phyloP scores from a whole-genome alignment of 2,113 vertebrate genomes.

The Ancistrus triradiatus region DNA sequence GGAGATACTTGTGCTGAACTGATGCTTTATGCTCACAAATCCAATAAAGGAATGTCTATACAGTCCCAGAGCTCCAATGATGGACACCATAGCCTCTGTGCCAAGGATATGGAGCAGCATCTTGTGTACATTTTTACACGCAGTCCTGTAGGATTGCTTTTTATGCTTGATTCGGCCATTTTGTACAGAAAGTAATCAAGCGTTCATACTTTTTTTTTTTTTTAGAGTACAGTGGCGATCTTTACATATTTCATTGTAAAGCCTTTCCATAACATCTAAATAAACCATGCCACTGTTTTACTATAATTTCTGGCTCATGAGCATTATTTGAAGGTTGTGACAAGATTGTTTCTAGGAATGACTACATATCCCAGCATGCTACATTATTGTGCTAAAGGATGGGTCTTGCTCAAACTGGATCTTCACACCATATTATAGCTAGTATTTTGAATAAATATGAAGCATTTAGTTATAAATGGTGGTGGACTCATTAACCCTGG shows the following conservation, averaged over 20 bases:
- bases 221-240: constrained; percentile 23
- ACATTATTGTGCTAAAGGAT: too few species aligned
- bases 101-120: constrained; percentile 45
- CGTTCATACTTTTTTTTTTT: constrained; percentile 45
- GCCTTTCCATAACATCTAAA: constrained; percentile 16
- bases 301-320: constrained; percentile 5
- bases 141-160: constrained; percentile 45
- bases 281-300: constrained; percentile 34
- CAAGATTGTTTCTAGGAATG: too few species aligned
- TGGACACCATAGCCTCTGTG: constrained; percentile 48
- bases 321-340: not conserved
- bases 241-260: not conserved
- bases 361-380: too few species aligned
- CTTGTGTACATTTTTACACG: constrained; percentile 56
- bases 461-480: too few species aligned
- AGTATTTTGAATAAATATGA: too few species aligned
- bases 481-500: too few species aligned
- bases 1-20: constrained; percentile 61
- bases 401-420: too few species aligned
- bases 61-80: constrained; percentile 41
- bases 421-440: too few species aligned
- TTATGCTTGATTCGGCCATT: constrained; percentile 38
- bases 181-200: constrained; percentile 58
- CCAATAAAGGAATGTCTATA: constrained; percentile 30
- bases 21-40: not conserved